Percentiles rank a stretch among this genome's conserved stretches.
These are phyloP conservation scores for Mya arenaria DNA, from an alignment of 1,140 invertebrate genomes.

Conservation along the genomic window DNA sequence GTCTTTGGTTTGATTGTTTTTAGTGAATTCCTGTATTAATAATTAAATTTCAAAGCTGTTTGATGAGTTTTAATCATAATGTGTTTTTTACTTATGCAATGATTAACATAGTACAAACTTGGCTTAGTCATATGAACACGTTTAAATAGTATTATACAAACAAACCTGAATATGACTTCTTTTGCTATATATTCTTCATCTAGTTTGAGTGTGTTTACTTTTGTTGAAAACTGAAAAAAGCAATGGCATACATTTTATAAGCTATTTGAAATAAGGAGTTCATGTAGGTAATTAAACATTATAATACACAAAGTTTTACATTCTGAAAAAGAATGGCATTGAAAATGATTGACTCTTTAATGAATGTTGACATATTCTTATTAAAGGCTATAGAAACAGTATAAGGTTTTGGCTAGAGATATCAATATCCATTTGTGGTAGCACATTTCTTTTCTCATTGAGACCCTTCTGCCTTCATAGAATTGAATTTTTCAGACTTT, in stretches of 20 bases:
- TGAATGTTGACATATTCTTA: background rate
- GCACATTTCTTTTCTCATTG: no score
- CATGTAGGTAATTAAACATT: conserved; percentile 8
- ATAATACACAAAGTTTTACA: background rate
- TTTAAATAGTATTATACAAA: background rate
- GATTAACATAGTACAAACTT: background rate
- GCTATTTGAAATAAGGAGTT: background rate
- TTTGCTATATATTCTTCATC: background rate
- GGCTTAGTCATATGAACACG: background rate
- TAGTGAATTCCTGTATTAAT: background rate
- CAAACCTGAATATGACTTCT: conserved; percentile 23
- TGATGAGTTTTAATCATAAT: background rate
- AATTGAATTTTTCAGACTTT: no score
- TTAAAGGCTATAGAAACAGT: background rate
- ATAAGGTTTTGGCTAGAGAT: no score
- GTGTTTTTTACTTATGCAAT: background rate
- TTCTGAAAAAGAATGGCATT: background rate
- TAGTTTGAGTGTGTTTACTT: background rate
- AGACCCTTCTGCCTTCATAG: no score
- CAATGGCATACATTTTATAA: background rate
- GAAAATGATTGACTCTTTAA: background rate
- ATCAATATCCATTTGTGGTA: no score
- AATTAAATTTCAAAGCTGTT: background rate
- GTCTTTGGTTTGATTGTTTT: background rate
- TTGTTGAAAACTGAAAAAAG: conserved; percentile 46